phyloP scores from a whole-genome alignment of 2,113 vertebrate genomes.

The Motacilla alba region DNA sequence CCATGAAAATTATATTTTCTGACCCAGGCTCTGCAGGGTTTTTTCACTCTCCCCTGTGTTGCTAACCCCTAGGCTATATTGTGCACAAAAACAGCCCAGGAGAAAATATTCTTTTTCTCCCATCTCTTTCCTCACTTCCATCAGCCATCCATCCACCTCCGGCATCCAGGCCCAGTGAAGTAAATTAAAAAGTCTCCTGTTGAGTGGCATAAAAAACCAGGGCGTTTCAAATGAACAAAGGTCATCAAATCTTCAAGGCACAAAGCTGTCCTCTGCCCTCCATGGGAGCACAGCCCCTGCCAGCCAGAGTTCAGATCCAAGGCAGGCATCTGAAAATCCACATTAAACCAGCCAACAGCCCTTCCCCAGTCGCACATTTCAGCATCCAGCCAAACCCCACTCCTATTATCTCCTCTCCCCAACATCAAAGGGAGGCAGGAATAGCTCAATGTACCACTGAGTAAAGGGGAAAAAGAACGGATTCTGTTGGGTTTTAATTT shows the following conservation, averaged over 20 bases:
- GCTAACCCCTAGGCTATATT: neutral
- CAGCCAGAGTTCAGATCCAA: neutral
- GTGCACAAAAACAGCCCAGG: neutral
- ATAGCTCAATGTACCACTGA: neutral
- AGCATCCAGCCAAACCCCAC: neutral
- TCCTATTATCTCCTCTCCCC: neutral
- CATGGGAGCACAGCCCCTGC: neutral
- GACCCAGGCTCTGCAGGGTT: neutral
- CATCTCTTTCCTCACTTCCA: neutral
- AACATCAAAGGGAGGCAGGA: neutral
- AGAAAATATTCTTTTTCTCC: neutral
- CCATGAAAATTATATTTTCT: neutral
- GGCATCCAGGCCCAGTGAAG: neutral
- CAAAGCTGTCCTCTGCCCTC: slow-evolving; percentile 14
- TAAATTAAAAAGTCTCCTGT: slow-evolving; percentile 15
- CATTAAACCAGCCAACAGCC: neutral
- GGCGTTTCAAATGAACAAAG: neutral
- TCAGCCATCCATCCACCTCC: neutral
- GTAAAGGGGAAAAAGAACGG: neutral
- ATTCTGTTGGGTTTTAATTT: neutral
- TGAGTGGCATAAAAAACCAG: neutral
- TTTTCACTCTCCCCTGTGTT: neutral
- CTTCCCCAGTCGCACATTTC: neutral
- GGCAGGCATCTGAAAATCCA: neutral
- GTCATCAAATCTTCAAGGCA: neutral